Evolutionary conservation across 2,797 vertebrate genomes (phyloP).

Genomic region (Spinus pinus): DNA sequence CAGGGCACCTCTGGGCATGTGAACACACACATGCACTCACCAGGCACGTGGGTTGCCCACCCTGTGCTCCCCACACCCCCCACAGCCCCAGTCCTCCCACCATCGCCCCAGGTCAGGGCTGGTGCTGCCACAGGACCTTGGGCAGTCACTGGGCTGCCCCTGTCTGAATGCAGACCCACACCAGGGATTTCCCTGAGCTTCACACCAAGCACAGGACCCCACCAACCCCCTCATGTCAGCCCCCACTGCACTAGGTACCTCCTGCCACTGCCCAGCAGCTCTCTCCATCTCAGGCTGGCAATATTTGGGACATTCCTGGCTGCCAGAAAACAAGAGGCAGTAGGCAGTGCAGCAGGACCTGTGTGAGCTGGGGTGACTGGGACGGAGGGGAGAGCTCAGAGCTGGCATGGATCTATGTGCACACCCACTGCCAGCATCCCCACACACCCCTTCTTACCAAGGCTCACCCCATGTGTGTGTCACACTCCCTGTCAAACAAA

Average conservation of each 20-base stretch:
- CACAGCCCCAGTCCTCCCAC: rapidly evolving
- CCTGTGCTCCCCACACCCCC: rapidly evolving
- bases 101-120: background rate
- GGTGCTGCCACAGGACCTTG: rapidly evolving
- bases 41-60: rapidly evolving
- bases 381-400: background rate
- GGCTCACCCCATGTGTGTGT: rapidly evolving
- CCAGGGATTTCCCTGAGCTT: background rate
- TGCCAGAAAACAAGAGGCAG: background rate
- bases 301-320: background rate
- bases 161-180: background rate
- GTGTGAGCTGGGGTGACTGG: background rate
- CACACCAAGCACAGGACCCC: background rate
- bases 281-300: background rate
- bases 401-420: rapidly evolving
- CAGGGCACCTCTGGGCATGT: background rate
- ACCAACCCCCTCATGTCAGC: rapidly evolving
- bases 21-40: rapidly evolving
- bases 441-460: background rate
- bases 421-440: background rate
- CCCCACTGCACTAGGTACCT: background rate
- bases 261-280: background rate
- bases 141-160: background rate
- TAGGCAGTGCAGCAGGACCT: background rate
- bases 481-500: background rate